Evolutionary conservation across 2,888 invertebrate species (phyloP).

Genomic region (Thalpophila matura): DNA sequence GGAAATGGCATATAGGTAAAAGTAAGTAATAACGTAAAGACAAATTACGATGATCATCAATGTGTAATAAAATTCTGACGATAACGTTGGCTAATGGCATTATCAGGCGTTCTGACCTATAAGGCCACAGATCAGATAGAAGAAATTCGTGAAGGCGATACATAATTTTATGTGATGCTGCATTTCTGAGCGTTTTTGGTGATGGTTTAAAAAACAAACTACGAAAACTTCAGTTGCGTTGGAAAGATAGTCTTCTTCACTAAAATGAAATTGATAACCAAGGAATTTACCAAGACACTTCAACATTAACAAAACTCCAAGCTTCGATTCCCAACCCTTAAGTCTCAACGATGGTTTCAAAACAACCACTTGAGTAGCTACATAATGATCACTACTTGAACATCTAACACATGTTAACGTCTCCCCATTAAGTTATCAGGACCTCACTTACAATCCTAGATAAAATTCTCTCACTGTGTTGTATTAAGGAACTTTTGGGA

Average conservation of each 20-base stretch:
- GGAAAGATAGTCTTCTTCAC: background rate
- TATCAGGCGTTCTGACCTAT: too few relatives aligned
- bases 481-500: constrained; percentile 26
- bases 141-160: too few relatives aligned
- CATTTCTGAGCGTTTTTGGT: too few relatives aligned
- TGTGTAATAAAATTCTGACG: background rate
- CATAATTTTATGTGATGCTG: too few relatives aligned
- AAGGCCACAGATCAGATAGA: too few relatives aligned
- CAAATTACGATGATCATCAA: background rate
- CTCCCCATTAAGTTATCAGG: constrained; percentile 58
- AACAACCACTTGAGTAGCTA: constrained; percentile 63
- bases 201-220: too few relatives aligned
- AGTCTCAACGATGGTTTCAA: constrained; percentile 30
- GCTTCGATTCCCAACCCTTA: constrained; percentile 59
- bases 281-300: constrained; percentile 44
- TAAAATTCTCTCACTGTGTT: constrained; percentile 54
- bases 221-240: too few relatives aligned
- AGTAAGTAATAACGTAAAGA: too few relatives aligned
- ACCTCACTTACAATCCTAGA: constrained; percentile 59
- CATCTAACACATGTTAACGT: constrained; percentile 62
- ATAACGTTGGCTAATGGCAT: background rate
- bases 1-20: too few relatives aligned
- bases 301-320: constrained; percentile 42
- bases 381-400: constrained; percentile 61
- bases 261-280: constrained; percentile 1